phyloP scores from a whole-genome alignment of 2,888 invertebrate genomes.

The Tetrapedia diversipes region DNA sequence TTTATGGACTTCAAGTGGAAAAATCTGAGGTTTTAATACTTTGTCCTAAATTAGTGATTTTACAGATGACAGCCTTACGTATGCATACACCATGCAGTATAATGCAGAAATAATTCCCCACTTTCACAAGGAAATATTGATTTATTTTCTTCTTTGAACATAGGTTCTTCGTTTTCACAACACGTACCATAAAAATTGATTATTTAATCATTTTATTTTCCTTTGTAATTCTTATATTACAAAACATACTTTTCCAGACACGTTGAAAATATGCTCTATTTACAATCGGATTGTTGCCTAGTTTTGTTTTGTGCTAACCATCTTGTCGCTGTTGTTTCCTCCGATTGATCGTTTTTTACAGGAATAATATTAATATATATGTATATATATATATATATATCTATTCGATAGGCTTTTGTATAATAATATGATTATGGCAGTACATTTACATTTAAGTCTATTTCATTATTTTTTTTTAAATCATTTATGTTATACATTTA shows the following conservation, averaged over 20 bases:
- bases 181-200: slow-evolving; percentile 44
- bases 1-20: too few species aligned
- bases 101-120: background rate
- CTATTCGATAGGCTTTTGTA: slow-evolving; percentile 81
- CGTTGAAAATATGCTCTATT: slow-evolving; percentile 83
- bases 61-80: too few species aligned
- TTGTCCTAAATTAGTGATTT: too few species aligned
- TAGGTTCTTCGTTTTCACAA: slow-evolving; percentile 23
- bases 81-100: background rate
- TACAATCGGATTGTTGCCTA: slow-evolving; percentile 80
- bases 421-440: slow-evolving; percentile 82
- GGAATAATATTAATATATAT: slow-evolving; percentile 78
- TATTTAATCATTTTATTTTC: slow-evolving; percentile 80
- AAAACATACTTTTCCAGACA: slow-evolving; percentile 83
- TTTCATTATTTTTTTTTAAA: slow-evolving; percentile 73
- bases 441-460: slow-evolving; percentile 82
- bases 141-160: background rate
- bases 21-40: too few species aligned
- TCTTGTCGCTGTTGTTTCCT: slow-evolving; percentile 59
- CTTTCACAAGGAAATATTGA: background rate
- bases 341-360: slow-evolving; percentile 79
- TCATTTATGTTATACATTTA: slow-evolving; percentile 60
- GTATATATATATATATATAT: slow-evolving; percentile 77
- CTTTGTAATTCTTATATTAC: slow-evolving; percentile 82
- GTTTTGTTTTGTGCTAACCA: slow-evolving; percentile 64